Evolutionary conservation across 1,140 invertebrate genomes (phyloP), one percentile per base, ranked within the genome.

Genomic region (Acyrthosiphon pisum): DNA sequence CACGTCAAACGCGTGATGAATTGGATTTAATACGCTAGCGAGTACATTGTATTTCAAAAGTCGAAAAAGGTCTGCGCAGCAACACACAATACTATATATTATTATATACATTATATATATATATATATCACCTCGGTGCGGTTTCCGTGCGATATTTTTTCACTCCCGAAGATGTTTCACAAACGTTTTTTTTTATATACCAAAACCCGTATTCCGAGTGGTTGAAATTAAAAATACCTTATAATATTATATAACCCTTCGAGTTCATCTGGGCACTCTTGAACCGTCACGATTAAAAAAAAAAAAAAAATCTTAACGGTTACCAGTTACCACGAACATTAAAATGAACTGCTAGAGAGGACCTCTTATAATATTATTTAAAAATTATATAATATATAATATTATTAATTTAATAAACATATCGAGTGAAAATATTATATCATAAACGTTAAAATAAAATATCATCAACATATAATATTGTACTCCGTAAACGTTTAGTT

Each of bases 11-110:
- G 6, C 30, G n/a, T 88, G 86, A 88, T 88, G 86, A 88, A 88
- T 88, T 88, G 46, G 86, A 88, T 88, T 88, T 87, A 87, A 88
- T 88, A 88, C 46, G 41, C 46, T 14, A 18, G n/a, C 86, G 46
- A 44, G 37, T 86, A 83, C 60, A 76, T 76, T 35, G 60, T 35
- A 6, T 76, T 76, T 76, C 60, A 76, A 35, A 76, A 76, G 60
- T 76, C 60, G 60, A 76, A 76, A 76, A 76, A 76, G 60, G 14
- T 18, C 30, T 76, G 14, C 30, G n/a, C 30, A 3, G 11, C 11
- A 56, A 6, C 26, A 23, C 60, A 76, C 30, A n/a, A n/a, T 18
- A 76, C 60, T 18, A 56, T 23, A n/a, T 26, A 60, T 26, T 68
- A 68, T 68, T n/a, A 14, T 30, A 11, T 30, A 68, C 30, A 30